Conservation (phyloP, 53 echinoderm and acorn worm genomes). For the Echinarachnius parma region DNA sequence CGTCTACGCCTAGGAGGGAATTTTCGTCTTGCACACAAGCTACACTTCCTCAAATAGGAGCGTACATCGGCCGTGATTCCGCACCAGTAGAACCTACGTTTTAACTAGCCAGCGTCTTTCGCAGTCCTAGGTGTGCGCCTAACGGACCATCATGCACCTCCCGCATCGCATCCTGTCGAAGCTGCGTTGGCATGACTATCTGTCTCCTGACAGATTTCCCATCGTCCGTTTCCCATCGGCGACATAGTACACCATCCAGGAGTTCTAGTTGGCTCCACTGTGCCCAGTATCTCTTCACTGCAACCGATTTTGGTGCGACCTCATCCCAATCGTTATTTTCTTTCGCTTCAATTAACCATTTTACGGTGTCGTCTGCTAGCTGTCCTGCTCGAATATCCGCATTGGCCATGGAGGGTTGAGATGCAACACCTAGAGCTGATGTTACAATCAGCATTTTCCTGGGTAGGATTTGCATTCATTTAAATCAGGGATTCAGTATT, state of each 20-base stretch:
- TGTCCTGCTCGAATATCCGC: not conserved
- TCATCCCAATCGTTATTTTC: slow-evolving; percentile 8
- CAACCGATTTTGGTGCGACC: slow-evolving; percentile 1
- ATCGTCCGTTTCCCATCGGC: slow-evolving; percentile 55
- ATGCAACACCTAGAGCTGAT: not conserved
- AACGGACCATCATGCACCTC: slow-evolving; percentile 44
- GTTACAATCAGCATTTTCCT: not conserved
- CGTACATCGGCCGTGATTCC: slow-evolving; percentile 45
- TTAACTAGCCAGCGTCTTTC: slow-evolving; percentile 44
- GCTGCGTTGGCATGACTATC: slow-evolving; percentile 21
- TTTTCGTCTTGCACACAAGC: slow-evolving; percentile 48
- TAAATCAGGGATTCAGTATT: too few relatives aligned
- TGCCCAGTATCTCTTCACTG: slow-evolving; percentile 48
- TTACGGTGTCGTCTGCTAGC: not conserved
- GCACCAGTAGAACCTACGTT: slow-evolving; percentile 37
- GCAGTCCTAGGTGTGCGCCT: slow-evolving; percentile 54
- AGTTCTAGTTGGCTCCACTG: slow-evolving; percentile 43
- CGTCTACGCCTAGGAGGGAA: not conserved
- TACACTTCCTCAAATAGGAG: slow-evolving; percentile 29
- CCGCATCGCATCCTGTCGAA: slow-evolving; percentile 3
- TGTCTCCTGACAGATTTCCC: slow-evolving; percentile 34
- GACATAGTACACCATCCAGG: slow-evolving; percentile 17
- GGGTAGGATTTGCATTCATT: not conserved
- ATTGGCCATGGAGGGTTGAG: not conserved
- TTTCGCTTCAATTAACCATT: not conserved